Evolutionary conservation across 2,113 vertebrate species (phyloP), one percentile per base, ranked within the genome.

Genomic region (Oostethus manadensis): DNA sequence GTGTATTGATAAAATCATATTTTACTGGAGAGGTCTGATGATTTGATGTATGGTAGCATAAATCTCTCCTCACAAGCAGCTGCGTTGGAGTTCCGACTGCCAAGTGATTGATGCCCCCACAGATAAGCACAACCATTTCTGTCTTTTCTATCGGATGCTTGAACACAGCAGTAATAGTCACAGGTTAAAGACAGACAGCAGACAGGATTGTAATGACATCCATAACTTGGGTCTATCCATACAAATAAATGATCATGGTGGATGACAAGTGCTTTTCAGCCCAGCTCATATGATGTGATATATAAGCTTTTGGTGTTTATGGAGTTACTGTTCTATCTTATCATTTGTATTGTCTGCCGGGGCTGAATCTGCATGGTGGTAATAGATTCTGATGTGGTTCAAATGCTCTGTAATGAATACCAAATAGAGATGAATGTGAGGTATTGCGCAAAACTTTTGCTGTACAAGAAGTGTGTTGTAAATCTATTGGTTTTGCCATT

Each of bases 1-100:
- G 61, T 62, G 64, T 88, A 90, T 91, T 90, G 89, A 91, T 89
- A 82, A 87, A 87, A 82, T 88, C 81, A 89, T 89, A 89, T 89
- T 91, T 90, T 87, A 88, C 78, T 82, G 83, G 84, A 89, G 81
- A 86, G 85, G 79, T 84, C 82, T 87, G 84, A 87, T 81, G 85
- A 86, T 83, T 81, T 81, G 84, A 82, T 74, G 71, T 71, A 84
- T 81, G 75, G 81, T 72, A 71, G 60, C 64, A 69, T 87, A 86
- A 85, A 88, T 87, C 82, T 83, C 65, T 74, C 40, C 68, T 65
- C 75, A 73, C 73, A 77, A 85, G 72, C 69, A 70, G 62, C 65
- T 65, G 59, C 69, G 68, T 72, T 74, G 64, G 64, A 79, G 76
- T 71, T 71, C 73, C 58, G 70, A 48, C 74, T 49, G 64, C 72